Conservation (phyloP, 2,113 vertebrate species). For the Grantiella picta region DNA sequence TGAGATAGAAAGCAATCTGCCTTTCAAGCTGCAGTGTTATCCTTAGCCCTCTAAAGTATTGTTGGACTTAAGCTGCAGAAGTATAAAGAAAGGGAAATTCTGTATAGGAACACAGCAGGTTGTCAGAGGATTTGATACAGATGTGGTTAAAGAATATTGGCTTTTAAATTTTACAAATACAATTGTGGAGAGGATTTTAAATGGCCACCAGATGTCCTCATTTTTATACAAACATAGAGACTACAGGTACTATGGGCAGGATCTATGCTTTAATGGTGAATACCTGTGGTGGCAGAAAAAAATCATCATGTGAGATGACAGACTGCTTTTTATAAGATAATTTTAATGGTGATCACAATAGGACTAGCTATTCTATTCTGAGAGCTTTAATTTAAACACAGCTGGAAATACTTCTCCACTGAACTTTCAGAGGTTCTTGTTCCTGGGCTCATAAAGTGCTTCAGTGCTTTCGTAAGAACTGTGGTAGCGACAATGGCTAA, state of each 20-base stretch:
- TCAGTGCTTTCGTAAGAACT: neutral
- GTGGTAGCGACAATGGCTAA: neutral
- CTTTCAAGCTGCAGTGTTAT: neutral
- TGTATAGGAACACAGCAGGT: neutral
- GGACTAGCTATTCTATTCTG: neutral
- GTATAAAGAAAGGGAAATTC: neutral
- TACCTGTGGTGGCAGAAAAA: neutral
- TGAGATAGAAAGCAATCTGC: neutral
- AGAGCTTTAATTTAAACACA: neutral
- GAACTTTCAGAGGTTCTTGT: neutral
- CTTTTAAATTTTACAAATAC: neutral
- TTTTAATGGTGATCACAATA: neutral
- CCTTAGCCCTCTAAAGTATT: neutral
- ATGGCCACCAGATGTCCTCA: constrained; percentile 58
- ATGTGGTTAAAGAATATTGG: neutral
- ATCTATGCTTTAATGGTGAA: neutral
- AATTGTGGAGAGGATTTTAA: neutral
- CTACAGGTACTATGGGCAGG: neutral
- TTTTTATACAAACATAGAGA: constrained; percentile 9
- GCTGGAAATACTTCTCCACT: neutral
- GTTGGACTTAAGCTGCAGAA: neutral
- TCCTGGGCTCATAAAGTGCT: neutral
- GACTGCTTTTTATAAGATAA: neutral
- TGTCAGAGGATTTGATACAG: neutral
- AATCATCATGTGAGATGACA: neutral